Base-by-base conservation (phyloP, 2,113 vertebrate species). In the Epinephelus lanceolatus region DNA sequence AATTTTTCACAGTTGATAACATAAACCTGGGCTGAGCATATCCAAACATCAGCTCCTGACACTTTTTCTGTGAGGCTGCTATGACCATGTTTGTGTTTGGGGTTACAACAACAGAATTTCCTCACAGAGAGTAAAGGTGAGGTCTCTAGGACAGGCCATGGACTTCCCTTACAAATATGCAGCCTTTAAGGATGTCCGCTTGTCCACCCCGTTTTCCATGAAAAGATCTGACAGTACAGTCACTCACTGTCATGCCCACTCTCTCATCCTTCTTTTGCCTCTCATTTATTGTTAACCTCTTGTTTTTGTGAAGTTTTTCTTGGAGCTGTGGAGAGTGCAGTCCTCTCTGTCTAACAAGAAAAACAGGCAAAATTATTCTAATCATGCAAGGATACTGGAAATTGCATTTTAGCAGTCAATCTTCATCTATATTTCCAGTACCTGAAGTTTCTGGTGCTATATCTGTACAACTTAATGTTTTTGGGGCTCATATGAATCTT, bases 161-260 rank as follows among this genome's bases (percentile, higher is more conserved):
- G 71, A 88, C 86, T 89, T 93, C 87, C 90, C 85, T 90, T 78
- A 78, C 70, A 88, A 88, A 86, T 79, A 85, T 80, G 53, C 40
- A 75, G 79, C 78, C 25, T 76, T 78, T 62, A 81, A 92, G 94
- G 93, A 94, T 88, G 88, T 94, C 93, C 90, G 89, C 84, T 76
- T 76, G 88, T 86, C 85, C 86, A 87, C 84, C 86, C 91, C 86
- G 78, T 92, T 90, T 91, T 90, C 88, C 86, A 86, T 88, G 70
- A 83, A 86, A 90, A 76, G 62, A 88, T 85, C 83, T 86, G 86
- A 91, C 81, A 80, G 75, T 59, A 37, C 68, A 56, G 63, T 86
- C 84, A 52, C 77, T 91, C 77, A 74, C 89, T 90, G 89, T 87
- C 88, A 88, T 79, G 47, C 70, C 69, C 59, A 42, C 76, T 90